Percentiles rank a stretch among this genome's conserved stretches.
Conservation (phyloP, 2,888 invertebrate genomes). For the Nowickia ferox region DNA sequence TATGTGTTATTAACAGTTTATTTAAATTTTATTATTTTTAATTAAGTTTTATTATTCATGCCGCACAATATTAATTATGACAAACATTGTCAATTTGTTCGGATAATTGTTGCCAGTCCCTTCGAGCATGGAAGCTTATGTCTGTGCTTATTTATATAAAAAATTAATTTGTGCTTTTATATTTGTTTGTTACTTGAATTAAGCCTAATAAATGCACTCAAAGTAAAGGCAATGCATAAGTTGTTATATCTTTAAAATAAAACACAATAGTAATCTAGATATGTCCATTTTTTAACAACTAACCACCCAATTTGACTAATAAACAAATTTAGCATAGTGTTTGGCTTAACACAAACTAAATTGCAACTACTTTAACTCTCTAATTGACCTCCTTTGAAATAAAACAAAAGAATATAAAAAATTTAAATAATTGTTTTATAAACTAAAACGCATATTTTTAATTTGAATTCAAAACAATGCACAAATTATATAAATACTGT, state of each 20-base stretch:
- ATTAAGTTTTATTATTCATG: not conserved
- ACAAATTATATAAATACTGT: not conserved
- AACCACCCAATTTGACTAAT: not conserved
- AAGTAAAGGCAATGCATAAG: too few relatives aligned
- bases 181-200: too few relatives aligned
- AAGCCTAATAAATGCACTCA: too few relatives aligned
- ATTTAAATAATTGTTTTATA: constrained; percentile 40
- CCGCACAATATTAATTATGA: constrained; percentile 14
- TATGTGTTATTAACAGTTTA: not conserved
- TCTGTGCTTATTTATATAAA: too few relatives aligned
- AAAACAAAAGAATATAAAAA: constrained; percentile 2
- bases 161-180: too few relatives aligned
- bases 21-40: not conserved
- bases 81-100: constrained; percentile 16
- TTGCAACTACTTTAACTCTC: not conserved
- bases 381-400: not conserved
- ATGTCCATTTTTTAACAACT: too few relatives aligned
- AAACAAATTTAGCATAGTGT: not conserved
- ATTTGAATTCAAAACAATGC: constrained; percentile 11
- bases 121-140: not conserved
- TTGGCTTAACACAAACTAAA: not conserved
- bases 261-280: too few relatives aligned
- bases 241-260: too few relatives aligned
- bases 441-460: constrained; percentile 32
- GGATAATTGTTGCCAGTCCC: constrained; percentile 7